Evolutionary conservation across 2,113 vertebrate genomes (phyloP).

Genomic region (Lycaon pictus): DNA sequence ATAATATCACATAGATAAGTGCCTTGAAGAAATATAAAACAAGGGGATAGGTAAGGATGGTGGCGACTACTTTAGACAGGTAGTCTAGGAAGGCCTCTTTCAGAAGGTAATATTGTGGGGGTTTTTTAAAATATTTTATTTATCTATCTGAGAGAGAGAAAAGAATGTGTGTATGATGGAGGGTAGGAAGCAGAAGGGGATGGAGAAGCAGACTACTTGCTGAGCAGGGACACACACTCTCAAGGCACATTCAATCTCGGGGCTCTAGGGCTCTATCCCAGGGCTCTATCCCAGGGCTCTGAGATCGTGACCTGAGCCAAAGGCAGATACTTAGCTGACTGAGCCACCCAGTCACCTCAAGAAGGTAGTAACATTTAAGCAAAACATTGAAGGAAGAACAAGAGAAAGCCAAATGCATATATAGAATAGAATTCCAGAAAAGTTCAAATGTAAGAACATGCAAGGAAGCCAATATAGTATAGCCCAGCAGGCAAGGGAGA

Average conservation of each 20-base stretch:
- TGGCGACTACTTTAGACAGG: background rate
- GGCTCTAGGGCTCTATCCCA: no score
- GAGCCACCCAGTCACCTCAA: background rate
- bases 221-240: background rate
- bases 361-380: background rate
- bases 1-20: background rate
- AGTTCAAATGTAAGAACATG: background rate
- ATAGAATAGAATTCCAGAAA: background rate
- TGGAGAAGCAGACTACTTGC: background rate
- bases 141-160: background rate
- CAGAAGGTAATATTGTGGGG: background rate
- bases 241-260: no score
- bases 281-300: background rate
- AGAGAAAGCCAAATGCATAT: background rate
- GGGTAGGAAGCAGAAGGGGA: background rate
- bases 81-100: background rate
- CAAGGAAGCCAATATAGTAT: background rate
- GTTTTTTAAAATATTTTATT: background rate
- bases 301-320: background rate
- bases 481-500: background rate
- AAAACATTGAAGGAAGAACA: background rate
- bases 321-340: background rate
- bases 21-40: background rate
- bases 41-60: background rate
- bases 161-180: background rate